phyloP scores from a whole-genome alignment of 2,113 vertebrate species.

The Miniopterus natalensis region DNA sequence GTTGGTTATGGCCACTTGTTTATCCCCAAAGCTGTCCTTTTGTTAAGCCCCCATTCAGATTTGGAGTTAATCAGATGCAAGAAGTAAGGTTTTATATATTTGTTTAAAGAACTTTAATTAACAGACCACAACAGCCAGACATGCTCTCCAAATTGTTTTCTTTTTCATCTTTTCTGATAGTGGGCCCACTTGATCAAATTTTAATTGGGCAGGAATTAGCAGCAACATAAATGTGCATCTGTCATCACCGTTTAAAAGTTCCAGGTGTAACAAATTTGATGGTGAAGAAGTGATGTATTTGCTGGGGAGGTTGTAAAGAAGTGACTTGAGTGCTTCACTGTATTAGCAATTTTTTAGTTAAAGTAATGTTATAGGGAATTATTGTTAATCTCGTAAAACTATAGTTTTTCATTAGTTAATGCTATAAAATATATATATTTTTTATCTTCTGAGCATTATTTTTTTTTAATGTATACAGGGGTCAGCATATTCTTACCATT shows the following conservation, averaged over 20 bases:
- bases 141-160: slow-evolving; percentile 41
- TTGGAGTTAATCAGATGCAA: neutral
- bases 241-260: neutral
- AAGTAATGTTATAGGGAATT: neutral
- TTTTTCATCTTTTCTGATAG: slow-evolving; percentile 48
- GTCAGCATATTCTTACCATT: slow-evolving; percentile 42
- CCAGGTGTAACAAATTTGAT: slow-evolving; percentile 44
- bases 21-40: neutral
- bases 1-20: neutral
- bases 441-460: neutral
- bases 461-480: neutral
- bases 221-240: neutral
- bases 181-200: neutral
- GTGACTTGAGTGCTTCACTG: neutral
- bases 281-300: slow-evolving; percentile 8
- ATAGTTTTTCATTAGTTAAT: neutral
- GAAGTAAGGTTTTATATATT: neutral
- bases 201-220: slow-evolving; percentile 20
- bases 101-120: slow-evolving; percentile 48
- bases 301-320: neutral
- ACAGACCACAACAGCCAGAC: neutral
- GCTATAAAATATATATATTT: neutral
- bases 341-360: neutral
- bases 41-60: neutral
- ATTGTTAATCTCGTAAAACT: slow-evolving; percentile 17